A percentile compares a stretch with the other conserved stretches of the same genome.
Evolutionary conservation across 1,140 invertebrate genomes (phyloP).

Genomic region (Bombus waltoni): DNA sequence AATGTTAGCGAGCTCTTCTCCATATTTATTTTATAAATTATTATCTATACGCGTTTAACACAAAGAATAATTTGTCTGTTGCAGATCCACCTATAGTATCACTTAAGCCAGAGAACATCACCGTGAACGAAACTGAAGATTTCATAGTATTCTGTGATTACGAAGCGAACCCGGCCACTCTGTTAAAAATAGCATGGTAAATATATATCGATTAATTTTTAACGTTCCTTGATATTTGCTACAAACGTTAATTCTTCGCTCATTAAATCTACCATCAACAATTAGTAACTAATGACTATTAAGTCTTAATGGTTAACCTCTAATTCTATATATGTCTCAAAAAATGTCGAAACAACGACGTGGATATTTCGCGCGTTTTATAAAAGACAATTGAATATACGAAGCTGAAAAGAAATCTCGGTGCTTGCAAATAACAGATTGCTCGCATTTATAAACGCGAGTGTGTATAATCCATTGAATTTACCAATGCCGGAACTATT

Average conservation of each 20-base stretch:
- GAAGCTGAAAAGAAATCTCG: background rate
- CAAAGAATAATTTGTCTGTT: conserved; percentile 52
- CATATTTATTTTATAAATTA: background rate
- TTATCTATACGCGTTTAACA: background rate
- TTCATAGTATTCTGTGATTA: conserved; percentile 90
- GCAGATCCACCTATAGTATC: conserved; percentile 92
- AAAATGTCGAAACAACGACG: too few relatives aligned
- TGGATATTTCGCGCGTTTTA: too few relatives aligned
- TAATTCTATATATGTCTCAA: too few relatives aligned
- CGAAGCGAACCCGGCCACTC: conserved; percentile 89
- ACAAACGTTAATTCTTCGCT: too few relatives aligned
- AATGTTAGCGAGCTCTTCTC: background rate
- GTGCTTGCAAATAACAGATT: background rate
- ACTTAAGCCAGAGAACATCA: conserved; percentile 88
- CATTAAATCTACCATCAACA: too few relatives aligned
- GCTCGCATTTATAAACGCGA: background rate
- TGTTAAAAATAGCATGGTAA: conserved; percentile 91
- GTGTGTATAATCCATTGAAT: background rate
- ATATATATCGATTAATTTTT: conserved; percentile 51
- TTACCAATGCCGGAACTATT: background rate
- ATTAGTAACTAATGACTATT: too few relatives aligned
- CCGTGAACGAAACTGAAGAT: conserved; percentile 90
- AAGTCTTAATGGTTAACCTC: too few relatives aligned
- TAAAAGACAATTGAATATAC: background rate
- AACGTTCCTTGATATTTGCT: background rate